phyloP scores from a whole-genome alignment of 2,113 vertebrate genomes.

The Campylomormyrus tamandua region DNA sequence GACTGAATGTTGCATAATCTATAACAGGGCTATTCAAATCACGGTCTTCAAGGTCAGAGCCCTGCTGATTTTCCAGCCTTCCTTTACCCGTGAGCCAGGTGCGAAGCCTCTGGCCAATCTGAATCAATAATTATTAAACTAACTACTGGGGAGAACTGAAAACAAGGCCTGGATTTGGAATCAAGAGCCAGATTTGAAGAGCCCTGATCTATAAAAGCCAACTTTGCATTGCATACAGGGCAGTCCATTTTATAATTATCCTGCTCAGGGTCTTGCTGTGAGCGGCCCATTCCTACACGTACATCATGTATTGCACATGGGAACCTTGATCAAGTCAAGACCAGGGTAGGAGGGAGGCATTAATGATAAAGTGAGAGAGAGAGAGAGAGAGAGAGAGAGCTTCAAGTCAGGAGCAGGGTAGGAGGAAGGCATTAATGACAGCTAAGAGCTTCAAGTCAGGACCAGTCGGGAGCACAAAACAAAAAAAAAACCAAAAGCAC shows the following conservation, averaged over 20 bases:
- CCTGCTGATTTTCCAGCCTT: neutral
- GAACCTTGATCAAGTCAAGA: neutral
- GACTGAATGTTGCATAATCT: neutral
- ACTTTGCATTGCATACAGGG: neutral
- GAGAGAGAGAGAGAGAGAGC: too few relatives aligned
- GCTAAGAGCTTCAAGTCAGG: neutral
- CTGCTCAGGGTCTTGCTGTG: neutral
- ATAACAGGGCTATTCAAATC: neutral
- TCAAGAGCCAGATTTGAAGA: neutral
- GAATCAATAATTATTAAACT: neutral
- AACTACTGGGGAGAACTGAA: neutral
- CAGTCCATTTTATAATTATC: too few relatives aligned
- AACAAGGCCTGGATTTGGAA: neutral
- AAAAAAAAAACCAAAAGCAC: neutral
- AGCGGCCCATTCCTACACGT: neutral
- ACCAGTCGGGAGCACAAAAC: neutral
- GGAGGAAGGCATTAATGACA: too few relatives aligned
- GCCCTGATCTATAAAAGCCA: neutral
- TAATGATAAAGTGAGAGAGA: too few relatives aligned
- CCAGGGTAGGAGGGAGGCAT: too few relatives aligned
- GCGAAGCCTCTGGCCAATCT: neutral
- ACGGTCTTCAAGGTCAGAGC: neutral
- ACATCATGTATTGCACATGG: too few relatives aligned
- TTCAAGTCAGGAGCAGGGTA: too few relatives aligned
- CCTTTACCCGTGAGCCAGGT: neutral